Evolutionary conservation across 2,888 invertebrate genomes (phyloP).

Genomic region (Agrochola circellaris): DNA sequence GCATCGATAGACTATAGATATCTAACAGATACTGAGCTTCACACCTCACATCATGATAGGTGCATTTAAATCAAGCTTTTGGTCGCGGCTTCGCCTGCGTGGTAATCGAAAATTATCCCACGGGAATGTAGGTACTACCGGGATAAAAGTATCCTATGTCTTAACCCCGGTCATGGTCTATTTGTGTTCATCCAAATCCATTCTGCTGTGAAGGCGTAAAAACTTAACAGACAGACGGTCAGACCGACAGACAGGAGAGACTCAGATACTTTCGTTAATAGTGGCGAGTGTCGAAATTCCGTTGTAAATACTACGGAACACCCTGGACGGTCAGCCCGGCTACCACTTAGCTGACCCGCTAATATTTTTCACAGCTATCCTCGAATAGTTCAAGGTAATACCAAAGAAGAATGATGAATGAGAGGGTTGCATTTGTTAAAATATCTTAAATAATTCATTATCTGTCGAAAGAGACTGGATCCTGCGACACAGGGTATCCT

Average conservation of each 20-base stretch:
- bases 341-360: background rate
- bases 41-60: background rate
- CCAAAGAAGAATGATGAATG: too few relatives aligned
- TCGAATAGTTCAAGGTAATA: background rate
- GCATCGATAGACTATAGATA: conserved; percentile 1
- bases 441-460: too few relatives aligned
- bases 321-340: background rate
- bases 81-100: background rate
- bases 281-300: background rate
- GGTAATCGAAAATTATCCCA: background rate
- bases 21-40: background rate
- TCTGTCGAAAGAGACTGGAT: too few relatives aligned
- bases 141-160: background rate
- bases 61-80: background rate
- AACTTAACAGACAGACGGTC: too few relatives aligned
- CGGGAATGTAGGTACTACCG: too few relatives aligned
- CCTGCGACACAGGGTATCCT: too few relatives aligned
- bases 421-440: too few relatives aligned
- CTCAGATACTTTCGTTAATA: background rate
- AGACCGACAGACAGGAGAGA: background rate
- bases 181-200: background rate
- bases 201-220: too few relatives aligned
- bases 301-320: background rate
- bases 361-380: background rate
- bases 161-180: background rate